Conservation (phyloP, 2,113 vertebrate species). For the Mobula hypostoma region DNA sequence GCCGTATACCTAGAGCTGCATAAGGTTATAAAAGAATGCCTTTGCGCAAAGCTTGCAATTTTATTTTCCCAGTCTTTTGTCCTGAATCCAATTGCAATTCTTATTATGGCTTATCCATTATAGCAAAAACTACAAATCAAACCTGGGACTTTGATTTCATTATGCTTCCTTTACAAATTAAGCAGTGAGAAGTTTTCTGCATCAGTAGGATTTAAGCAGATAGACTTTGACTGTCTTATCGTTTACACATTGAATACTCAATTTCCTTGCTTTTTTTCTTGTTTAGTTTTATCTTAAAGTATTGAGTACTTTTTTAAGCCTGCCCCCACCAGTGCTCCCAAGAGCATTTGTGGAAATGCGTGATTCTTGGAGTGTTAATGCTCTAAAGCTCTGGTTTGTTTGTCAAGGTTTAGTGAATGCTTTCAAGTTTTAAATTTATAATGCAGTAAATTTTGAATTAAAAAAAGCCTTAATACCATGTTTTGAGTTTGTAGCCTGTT, state of each 20-base stretch:
- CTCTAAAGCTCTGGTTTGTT: neutral
- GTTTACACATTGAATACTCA: neutral
- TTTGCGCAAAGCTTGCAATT: conserved; percentile 17
- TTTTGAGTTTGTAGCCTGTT: too few species aligned
- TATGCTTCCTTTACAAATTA: neutral
- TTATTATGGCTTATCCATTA: neutral
- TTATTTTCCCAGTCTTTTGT: neutral
- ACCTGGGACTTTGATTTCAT: neutral
- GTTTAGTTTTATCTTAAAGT: neutral
- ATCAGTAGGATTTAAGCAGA: neutral
- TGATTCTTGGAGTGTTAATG: neutral
- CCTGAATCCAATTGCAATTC: neutral
- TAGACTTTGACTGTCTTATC: neutral
- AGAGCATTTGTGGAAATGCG: neutral
- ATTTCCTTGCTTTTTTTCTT: neutral
- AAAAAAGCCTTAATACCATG: too few species aligned
- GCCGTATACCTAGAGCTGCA: neutral
- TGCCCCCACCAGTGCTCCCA: too few species aligned
- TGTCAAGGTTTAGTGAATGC: neutral
- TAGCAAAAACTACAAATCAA: neutral
- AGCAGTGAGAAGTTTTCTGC: neutral
- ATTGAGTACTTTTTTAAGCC: neutral
- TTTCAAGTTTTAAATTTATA: too few species aligned
- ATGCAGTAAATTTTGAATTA: too few species aligned
- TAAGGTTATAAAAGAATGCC: neutral